Base-by-base conservation (phyloP, 2,888 invertebrate species). In the Sceliomorpha sp. region DNA sequence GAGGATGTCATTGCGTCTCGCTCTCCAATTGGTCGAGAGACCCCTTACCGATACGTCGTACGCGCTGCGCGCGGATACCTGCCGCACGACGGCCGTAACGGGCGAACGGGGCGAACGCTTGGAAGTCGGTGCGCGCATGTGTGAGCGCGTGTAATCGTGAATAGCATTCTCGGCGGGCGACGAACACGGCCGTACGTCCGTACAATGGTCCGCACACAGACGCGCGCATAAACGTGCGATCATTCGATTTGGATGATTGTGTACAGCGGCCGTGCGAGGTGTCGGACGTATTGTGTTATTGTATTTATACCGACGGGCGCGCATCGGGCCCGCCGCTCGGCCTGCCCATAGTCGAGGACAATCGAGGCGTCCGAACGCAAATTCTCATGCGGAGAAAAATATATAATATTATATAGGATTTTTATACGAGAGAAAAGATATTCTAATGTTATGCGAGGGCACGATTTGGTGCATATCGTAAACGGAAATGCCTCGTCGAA, bases 251-350 rank as follows among this genome's bases (percentile, higher is more conserved):
- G 36, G 26, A 17, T 17, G 45, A 60, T 44, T 51, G 51, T 50
- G 17, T 56, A 44, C 20, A 37, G 26, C 34, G 47, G 51, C 17
- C 15, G 50, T 26, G 42, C 51, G 59, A 62, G 68, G 56, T 68
- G 68, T 68, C 56, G 68, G 68, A 34, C 50, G 56, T 68, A 62
- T 68, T 56, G 68, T 68, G 56, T 68, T 68, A 62, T 68, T 62
- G 68, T 68, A 62, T 68, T 68, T 68, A 62, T 67, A 67, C 55
- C 50, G n/a, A 53, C 42, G 48, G 48, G 32, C 56, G 26, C 24
- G 39, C 44, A 53, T 39, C 60, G 51, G 62, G 56, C 56, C 56
- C 62, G 62, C 62, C 62, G 56, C 55, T 50, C 44, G 36, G 48
- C 51, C 56, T 36, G 64, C 14, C 36, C 59, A 15, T 27, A 36